Base-by-base conservation (phyloP, 2,888 invertebrate species). In the Amblyjoppa fuscipennis region DNA sequence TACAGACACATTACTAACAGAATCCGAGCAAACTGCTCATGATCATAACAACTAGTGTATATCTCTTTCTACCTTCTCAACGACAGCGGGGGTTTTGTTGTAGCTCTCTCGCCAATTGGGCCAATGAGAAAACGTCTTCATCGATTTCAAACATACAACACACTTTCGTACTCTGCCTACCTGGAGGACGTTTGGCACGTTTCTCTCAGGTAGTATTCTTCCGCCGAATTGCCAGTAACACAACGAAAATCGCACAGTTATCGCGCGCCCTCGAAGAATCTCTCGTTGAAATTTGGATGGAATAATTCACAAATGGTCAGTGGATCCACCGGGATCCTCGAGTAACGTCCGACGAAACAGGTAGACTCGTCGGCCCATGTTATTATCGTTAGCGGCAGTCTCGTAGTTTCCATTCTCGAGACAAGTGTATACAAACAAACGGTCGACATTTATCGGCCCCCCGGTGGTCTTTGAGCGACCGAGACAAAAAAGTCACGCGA, bases 101-200 rank as follows among this genome's bases (percentile, higher is more conserved):
- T 76, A 6, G 66, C 25, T 66, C 49, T 34, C 45, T 28, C 31
- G 20, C 11, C 20, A 1, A 28, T 59, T 9, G 11, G 20, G 25
- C 76, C 76, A 76, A 76, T 76, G 64, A 66, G 38, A 25, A 53
- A 4, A 2, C 34, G 25, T 38, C 28, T 38, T 38, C 41, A 28
- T 68, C 68, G 38, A 77, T 77, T 75, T 77, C 53, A 77, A 68
- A 76, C 64, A 51, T 25, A 66, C 34, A 41, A 61, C 61, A 16
- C n/a, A 76, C n/a, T 11, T 64, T 34, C 3, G n/a, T 41, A 41
- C 41, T 38, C 51, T 53, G 25, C 28, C 51, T 68, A 53, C 53
- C 51, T 77, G 53, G 68, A 68, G 77, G 66, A 77, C 75, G 66
- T 77, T 68, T 41, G 53, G 25, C 56, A 68, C 25, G 76, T 66